Evolutionary conservation across 1,140 invertebrate species (phyloP), one percentile per base, ranked within the genome.

Genomic region (Danaus plexippus): DNA sequence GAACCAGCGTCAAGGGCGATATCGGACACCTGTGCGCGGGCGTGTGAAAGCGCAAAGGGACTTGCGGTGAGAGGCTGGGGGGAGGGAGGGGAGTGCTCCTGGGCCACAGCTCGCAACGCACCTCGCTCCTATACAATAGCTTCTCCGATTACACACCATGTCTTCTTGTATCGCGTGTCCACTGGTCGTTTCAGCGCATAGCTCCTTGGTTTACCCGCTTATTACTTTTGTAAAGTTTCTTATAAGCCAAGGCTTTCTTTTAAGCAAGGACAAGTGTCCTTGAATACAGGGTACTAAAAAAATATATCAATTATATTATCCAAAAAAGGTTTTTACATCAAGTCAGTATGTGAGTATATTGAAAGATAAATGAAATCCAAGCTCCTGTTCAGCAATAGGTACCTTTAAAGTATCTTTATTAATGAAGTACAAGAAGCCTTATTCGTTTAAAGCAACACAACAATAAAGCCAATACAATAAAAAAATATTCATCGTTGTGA

Each of bases 141-240:
- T 72, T 75, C 78, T 87, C 81, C 72, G 78, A 63, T 87, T 87
- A 85, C 81, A 63, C 74, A 67, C 79, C 22, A 71, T 74, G 71
- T 83, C 76, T 81, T 80, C 79, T 71, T 80, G 72, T 75, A 81
- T 86, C 81, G 80, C 78, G 80, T 86, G 83, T 80, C 80, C 71
- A 72, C 63, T 66, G 69, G 66, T 63, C 71, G 70, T 70, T 73
- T 69, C 73, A 76, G 64, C 65, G 66, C 61, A 70, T 64, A 75
- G 71, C 74, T 71, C 71, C 77, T 77, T 79, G 69, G 67, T 73
- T 71, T 77, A 70, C 66, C 73, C 66, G 63, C 63, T 76, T 77
- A 80, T 80, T 67, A 64, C 74, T 79, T 75, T 73, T 72, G 74
- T 79, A 73, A 80, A 71, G 73, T 79, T 80, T 77, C 72, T 66